Conservation (phyloP, 2,888 invertebrate species). For the Notocelia uddmanniana region DNA sequence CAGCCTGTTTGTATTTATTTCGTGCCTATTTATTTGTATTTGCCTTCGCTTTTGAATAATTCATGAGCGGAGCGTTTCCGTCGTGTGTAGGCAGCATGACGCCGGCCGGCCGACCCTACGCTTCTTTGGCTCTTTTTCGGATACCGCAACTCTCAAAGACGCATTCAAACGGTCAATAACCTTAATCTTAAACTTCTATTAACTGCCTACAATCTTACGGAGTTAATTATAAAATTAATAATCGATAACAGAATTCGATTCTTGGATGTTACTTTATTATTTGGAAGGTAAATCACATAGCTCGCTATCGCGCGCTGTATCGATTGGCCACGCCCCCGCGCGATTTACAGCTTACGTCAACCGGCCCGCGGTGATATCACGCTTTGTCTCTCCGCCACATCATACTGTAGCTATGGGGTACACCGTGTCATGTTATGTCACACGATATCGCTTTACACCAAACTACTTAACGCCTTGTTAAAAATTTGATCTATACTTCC, state of each 20-base stretch:
- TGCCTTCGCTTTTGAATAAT: slow-evolving; percentile 84
- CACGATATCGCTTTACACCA: not conserved
- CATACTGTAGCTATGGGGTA: slow-evolving; percentile 20
- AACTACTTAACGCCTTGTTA: not conserved
- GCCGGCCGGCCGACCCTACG: slow-evolving; percentile 66
- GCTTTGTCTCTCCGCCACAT: slow-evolving; percentile 54
- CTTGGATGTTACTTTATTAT: slow-evolving; percentile 68
- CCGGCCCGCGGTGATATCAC: slow-evolving; percentile 65
- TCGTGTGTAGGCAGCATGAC: slow-evolving; percentile 86
- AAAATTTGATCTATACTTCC: too few relatives aligned
- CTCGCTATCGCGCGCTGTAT: slow-evolving; percentile 61
- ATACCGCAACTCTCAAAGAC: slow-evolving; percentile 43
- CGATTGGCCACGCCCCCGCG: slow-evolving; percentile 66
- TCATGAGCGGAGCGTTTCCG: slow-evolving; percentile 84
- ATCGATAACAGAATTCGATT: slow-evolving; percentile 73
- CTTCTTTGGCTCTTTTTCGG: slow-evolving; percentile 60
- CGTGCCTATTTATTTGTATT: slow-evolving; percentile 86
- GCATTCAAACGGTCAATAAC: slow-evolving; percentile 16
- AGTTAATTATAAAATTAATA: slow-evolving; percentile 78
- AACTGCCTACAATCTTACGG: slow-evolving; percentile 60
- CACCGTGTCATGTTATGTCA: not conserved
- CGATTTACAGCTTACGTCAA: slow-evolving; percentile 72
- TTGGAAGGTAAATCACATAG: slow-evolving; percentile 77
- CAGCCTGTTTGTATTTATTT: slow-evolving; percentile 85
- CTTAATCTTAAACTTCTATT: slow-evolving; percentile 33